These are phyloP conservation scores for Pterostichus madidus DNA, from an alignment of 2,888 invertebrate species.

Conservation along the genomic window DNA sequence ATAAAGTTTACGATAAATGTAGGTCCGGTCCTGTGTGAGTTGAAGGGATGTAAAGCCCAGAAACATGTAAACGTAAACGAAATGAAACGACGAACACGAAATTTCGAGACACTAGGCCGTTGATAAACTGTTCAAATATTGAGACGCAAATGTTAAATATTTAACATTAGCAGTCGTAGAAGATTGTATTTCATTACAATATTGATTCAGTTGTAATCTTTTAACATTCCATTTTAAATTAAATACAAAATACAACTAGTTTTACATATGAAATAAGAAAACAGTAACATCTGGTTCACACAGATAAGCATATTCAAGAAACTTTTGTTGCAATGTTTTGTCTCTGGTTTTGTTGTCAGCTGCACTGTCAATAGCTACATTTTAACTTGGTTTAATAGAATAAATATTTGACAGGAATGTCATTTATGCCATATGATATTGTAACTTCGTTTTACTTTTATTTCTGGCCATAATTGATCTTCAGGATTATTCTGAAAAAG, in stretches of 20 bases:
- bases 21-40: too few species aligned
- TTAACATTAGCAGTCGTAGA: conserved; percentile 56
- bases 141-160: conserved; percentile 60
- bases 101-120: conserved; percentile 53
- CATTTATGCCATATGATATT: too few species aligned
- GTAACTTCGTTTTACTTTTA: too few species aligned
- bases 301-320: too few species aligned
- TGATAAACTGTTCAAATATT: conserved; percentile 65
- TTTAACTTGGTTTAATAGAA: too few species aligned
- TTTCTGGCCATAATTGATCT: too few species aligned
- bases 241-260: not conserved
- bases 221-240: conserved; percentile 39
- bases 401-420: too few species aligned
- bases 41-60: not conserved
- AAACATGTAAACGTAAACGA: not conserved
- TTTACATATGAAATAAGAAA: not conserved
- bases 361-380: too few species aligned
- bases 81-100: conserved; percentile 9
- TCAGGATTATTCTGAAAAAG: too few species aligned
- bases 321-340: too few species aligned
- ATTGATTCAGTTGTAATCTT: conserved; percentile 57
- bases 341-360: too few species aligned
- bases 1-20: too few species aligned
- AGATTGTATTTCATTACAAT: conserved; percentile 53
- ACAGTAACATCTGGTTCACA: not conserved